These are phyloP conservation scores for Xestia c-nigrum DNA, from an alignment of 2,888 invertebrate genomes.

Conservation along the genomic window DNA sequence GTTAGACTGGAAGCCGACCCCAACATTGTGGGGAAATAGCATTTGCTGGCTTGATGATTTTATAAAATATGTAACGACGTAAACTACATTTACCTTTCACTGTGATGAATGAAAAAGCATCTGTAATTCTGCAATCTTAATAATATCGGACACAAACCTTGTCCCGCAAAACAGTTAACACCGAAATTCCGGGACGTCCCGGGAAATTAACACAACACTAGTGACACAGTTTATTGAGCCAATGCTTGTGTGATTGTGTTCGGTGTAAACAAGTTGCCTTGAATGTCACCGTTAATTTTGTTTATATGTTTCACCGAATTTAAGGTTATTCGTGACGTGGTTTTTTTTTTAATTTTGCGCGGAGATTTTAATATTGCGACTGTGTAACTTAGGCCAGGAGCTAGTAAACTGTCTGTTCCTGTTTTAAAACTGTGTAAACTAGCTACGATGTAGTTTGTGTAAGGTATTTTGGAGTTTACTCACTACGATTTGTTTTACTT, in stretches of 20 bases:
- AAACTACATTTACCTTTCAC: background rate
- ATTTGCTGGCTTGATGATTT: too few species aligned
- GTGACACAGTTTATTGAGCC: constrained; percentile 61
- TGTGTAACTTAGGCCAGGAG: background rate
- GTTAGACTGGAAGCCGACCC: too few species aligned
- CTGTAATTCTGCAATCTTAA: background rate
- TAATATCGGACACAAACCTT: constrained; percentile 3
- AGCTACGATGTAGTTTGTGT: background rate
- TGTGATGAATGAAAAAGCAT: background rate
- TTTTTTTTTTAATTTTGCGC: constrained; percentile 35
- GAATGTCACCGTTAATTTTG: constrained; percentile 63
- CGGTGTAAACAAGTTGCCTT: constrained; percentile 65
- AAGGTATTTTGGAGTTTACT: background rate
- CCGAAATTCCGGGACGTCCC: constrained; percentile 45
- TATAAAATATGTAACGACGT: too few species aligned
- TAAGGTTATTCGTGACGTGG: constrained; percentile 39
- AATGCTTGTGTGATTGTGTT: constrained; percentile 63
- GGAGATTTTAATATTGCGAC: background rate
- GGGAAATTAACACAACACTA: constrained; percentile 62
- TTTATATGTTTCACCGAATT: constrained; percentile 54
- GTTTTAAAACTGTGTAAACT: background rate
- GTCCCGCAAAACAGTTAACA: constrained; percentile 31
- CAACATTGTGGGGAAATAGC: too few species aligned
- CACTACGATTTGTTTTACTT: too few species aligned
- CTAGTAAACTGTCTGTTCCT: background rate